Evolutionary conservation across 2,888 invertebrate species (phyloP).

Genomic region (Molorchus minor): DNA sequence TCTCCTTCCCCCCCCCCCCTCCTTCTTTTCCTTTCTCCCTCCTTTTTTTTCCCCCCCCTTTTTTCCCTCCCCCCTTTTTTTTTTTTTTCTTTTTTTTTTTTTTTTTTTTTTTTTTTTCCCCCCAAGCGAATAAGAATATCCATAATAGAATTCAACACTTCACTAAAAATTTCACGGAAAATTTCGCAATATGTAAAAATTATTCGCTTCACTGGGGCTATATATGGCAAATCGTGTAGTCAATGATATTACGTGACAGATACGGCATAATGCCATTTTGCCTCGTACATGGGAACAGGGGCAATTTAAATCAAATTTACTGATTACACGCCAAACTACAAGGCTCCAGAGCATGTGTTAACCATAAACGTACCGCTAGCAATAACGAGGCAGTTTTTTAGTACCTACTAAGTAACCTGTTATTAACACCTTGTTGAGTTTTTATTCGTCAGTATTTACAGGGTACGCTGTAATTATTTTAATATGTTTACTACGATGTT

Average conservation of each 20-base stretch:
- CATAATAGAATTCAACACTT: too few relatives aligned
- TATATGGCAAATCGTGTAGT: constrained; percentile 43
- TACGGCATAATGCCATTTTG: constrained; percentile 43
- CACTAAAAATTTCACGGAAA: constrained; percentile 42
- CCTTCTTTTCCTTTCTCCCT: too few relatives aligned
- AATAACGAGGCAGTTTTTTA: constrained; percentile 11
- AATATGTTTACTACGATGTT: constrained; percentile 3
- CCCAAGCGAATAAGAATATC: too few relatives aligned
- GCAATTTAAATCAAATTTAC: constrained; percentile 40
- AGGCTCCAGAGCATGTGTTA: neutral
- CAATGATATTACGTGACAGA: constrained; percentile 50
- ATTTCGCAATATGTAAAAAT: constrained; percentile 37
- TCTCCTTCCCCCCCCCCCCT: too few relatives aligned
- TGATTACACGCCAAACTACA: constrained; percentile 26
- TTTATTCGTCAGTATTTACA: constrained; percentile 2
- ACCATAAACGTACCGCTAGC: neutral
- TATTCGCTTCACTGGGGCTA: constrained; percentile 39
- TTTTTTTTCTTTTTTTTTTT: too few relatives aligned
- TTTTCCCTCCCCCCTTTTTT: too few relatives aligned
- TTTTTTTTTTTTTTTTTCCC: too few relatives aligned
- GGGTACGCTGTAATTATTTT: constrained; percentile 14
- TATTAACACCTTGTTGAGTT: constrained; percentile 30
- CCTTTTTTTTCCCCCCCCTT: too few relatives aligned
- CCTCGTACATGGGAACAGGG: constrained; percentile 28
- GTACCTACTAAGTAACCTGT: constrained; percentile 20